Evolutionary conservation across 2,113 vertebrate genomes (phyloP).

Genomic region (Forbesichthys papilliferus): DNA sequence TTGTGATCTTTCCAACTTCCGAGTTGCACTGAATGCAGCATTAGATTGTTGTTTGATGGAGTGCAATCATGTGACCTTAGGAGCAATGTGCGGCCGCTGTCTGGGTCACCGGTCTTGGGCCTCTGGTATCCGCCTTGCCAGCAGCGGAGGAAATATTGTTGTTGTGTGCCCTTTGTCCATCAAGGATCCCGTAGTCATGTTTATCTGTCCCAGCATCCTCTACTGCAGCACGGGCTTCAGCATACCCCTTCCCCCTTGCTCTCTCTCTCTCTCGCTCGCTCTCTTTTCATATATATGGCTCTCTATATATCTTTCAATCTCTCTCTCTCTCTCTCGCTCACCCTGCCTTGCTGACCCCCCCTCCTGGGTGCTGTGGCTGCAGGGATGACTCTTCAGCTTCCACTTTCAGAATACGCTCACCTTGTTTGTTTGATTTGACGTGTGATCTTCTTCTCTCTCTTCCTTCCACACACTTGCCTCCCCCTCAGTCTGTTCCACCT

Average conservation of each 20-base stretch:
- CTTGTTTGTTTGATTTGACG: slow-evolving; percentile 91
- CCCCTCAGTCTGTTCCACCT: too few species aligned
- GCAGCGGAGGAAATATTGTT: slow-evolving; percentile 33
- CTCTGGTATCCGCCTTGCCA: slow-evolving; percentile 33
- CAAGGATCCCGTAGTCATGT: slow-evolving; percentile 56
- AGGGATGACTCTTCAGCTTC: slow-evolving; percentile 85
- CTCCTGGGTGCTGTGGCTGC: slow-evolving; percentile 60
- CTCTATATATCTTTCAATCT: slow-evolving; percentile 9
- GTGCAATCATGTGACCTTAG: background rate
- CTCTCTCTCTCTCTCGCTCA: slow-evolving; percentile 1
- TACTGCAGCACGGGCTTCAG: slow-evolving; percentile 44
- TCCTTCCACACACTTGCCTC: slow-evolving; percentile 70
- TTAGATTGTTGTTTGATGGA: background rate
- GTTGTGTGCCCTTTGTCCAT: slow-evolving; percentile 47
- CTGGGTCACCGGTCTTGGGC: slow-evolving; percentile 12
- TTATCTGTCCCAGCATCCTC: slow-evolving; percentile 56
- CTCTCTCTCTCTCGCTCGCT: slow-evolving; percentile 4
- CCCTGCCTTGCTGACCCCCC: slow-evolving; percentile 22
- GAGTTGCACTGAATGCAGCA: background rate
- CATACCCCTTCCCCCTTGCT: background rate
- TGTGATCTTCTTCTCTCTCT: slow-evolving; percentile 81
- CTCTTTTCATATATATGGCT: background rate
- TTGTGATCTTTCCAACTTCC: too few species aligned
- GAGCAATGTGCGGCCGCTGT: slow-evolving; percentile 16
- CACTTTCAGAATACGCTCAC: slow-evolving; percentile 69